Percentiles rank a stretch among this genome's conserved stretches.
Conservation (phyloP, 2,797 vertebrate genomes). For the Hoplostethus atlanticus region DNA sequence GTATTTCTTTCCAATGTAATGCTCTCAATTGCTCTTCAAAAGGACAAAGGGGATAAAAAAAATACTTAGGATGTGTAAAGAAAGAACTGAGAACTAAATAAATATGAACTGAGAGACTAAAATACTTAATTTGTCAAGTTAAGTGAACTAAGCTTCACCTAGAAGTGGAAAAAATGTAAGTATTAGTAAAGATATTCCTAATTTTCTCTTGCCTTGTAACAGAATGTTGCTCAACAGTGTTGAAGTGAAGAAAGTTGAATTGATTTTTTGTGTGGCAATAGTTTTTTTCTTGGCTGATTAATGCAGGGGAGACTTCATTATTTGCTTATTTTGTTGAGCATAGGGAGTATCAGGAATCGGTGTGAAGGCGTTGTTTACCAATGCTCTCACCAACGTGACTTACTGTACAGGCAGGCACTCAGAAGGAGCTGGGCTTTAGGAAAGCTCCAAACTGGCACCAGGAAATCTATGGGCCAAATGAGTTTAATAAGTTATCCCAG, state of each 20-base stretch:
- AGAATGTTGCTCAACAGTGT: background rate
- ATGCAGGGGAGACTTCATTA: slow-evolving; percentile 52
- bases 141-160: background rate
- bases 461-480: slow-evolving; percentile 79
- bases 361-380: slow-evolving; percentile 72
- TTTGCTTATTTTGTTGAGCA: slow-evolving; percentile 65
- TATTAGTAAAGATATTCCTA: background rate
- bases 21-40: slow-evolving; percentile 1
- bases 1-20: background rate
- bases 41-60: background rate
- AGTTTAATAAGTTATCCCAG: slow-evolving; percentile 82
- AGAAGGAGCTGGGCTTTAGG: slow-evolving; percentile 58
- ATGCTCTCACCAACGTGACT: slow-evolving; percentile 60
- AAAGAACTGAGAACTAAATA: background rate
- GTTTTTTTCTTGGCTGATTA: slow-evolving; percentile 38
- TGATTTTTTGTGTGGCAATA: background rate
- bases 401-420: slow-evolving; percentile 67
- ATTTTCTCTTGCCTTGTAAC: background rate
- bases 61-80: background rate
- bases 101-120: background rate
- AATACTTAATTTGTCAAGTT: background rate
- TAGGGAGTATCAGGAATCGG: slow-evolving; percentile 68
- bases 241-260: slow-evolving; percentile 30
- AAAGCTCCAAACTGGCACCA: slow-evolving; percentile 75
- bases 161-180: background rate